phyloP scores from a whole-genome alignment of 2,888 invertebrate genomes.

The Nemotelus pantherinus region DNA sequence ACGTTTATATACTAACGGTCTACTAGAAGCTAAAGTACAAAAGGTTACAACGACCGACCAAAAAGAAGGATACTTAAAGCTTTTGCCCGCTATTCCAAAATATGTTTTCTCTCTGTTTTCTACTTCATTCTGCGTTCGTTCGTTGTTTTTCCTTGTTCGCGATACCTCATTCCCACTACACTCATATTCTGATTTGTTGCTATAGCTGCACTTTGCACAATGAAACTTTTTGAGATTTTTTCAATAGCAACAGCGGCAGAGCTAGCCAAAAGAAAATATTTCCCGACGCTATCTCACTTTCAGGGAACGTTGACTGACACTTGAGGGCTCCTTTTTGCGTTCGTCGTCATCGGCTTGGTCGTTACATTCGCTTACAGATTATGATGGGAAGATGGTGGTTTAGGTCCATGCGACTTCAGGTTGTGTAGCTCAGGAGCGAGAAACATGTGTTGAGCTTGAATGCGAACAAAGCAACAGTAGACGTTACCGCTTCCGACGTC shows the following conservation, averaged over 20 bases:
- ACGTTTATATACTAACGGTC: too few relatives aligned
- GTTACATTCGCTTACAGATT: not conserved
- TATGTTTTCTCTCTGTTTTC: not conserved
- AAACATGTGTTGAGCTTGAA: conserved; percentile 33
- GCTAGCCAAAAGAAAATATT: conserved; percentile 25
- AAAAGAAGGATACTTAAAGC: too few relatives aligned
- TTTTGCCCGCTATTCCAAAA: conserved; percentile 21
- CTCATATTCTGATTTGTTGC: conserved; percentile 15
- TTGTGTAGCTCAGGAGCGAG: conserved; percentile 19
- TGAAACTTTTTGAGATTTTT: conserved; percentile 29
- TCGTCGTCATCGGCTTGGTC: not conserved
- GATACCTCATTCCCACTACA: not conserved
- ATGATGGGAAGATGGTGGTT: not conserved
- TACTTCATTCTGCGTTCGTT: not conserved
- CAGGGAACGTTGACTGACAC: conserved; percentile 33
- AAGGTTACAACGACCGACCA: too few relatives aligned
- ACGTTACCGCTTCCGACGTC: not conserved
- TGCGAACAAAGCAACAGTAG: conserved; percentile 18
- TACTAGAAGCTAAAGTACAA: too few relatives aligned
- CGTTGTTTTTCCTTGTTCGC: not conserved
- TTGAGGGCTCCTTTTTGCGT: conserved; percentile 19
- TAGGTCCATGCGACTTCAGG: conserved; percentile 20
- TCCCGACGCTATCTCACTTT: conserved; percentile 29
- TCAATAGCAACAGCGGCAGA: not conserved
- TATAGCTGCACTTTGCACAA: conserved; percentile 35